A percentile compares a stretch with the other conserved stretches of the same genome.
These are phyloP conservation scores for Cremastobaeus sp. DNA, from an alignment of 2,888 invertebrate species.

Conservation along the genomic window DNA sequence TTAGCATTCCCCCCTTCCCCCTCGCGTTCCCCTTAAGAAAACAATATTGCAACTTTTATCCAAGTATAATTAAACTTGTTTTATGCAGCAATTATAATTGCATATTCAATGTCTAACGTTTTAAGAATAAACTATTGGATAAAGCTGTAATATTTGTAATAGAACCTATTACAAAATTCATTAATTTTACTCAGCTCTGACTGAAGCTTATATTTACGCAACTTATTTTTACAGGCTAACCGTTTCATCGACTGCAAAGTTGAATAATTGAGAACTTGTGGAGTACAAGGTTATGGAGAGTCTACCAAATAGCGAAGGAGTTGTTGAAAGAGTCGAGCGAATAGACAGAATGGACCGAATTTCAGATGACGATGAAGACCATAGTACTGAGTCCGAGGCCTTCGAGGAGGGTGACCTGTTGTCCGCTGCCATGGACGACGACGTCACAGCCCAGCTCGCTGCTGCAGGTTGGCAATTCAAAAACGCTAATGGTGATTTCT, in stretches of 20 bases:
- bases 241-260: neutral
- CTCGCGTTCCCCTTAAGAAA: no score
- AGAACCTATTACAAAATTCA: no score
- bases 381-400: constrained; percentile 87
- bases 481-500: constrained; percentile 79
- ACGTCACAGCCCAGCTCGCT: constrained; percentile 96
- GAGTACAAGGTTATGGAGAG: constrained; percentile 28
- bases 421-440: constrained; percentile 91
- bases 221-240: neutral
- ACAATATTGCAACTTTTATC: no score
- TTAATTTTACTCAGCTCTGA: no score
- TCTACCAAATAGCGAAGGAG: constrained; percentile 40
- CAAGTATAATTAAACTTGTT: no score
- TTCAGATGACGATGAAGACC: constrained; percentile 88
- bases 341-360: constrained; percentile 70
- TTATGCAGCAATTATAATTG: no score
- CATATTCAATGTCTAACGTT: no score
- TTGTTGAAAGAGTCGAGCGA: constrained; percentile 40
- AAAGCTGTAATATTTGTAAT: no score
- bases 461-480: constrained; percentile 89
- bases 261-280: neutral
- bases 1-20: no score
- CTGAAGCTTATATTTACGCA: no score
- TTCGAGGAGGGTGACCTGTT: constrained; percentile 91
- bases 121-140: no score